A percentile compares a stretch with the other conserved stretches of the same genome.
These are phyloP conservation scores for Ptychodera flava DNA, from an alignment of 35 echinoderm and acorn worm genomes.

Conservation along the genomic window DNA sequence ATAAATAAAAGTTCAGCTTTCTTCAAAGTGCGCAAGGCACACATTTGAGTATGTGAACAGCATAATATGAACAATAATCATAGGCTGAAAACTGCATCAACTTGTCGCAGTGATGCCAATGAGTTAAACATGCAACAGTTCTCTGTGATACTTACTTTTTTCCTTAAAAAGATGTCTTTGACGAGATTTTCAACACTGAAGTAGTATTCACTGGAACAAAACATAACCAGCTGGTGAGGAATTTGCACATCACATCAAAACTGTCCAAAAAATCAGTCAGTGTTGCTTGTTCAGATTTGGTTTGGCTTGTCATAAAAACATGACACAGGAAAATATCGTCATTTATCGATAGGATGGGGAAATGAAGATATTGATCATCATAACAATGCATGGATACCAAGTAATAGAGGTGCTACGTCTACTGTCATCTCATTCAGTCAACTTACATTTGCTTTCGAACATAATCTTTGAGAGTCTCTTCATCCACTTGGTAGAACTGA, in stretches of 20 bases:
- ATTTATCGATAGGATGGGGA: not conserved
- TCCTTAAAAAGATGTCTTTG: constrained; percentile 82
- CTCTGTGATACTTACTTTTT: constrained; percentile 77
- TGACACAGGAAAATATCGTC: not conserved
- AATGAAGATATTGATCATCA: too few species aligned
- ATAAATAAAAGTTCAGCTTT: not conserved
- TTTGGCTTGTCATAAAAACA: not conserved
- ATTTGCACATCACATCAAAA: too few species aligned
- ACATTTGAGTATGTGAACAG: not conserved
- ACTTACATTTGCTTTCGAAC: constrained; percentile 97
- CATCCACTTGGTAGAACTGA: constrained; percentile 30
- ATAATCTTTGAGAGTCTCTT: constrained; percentile 77
- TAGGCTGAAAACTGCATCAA: not conserved
- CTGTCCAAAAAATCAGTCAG: too few species aligned
- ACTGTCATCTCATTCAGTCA: too few species aligned
- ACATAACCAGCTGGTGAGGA: too few species aligned
- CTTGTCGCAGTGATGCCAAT: too few species aligned
- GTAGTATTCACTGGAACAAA: constrained; percentile 85
- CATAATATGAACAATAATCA: constrained; percentile 2
- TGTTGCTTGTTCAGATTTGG: not conserved
- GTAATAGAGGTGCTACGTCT: too few species aligned
- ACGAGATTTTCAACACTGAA: constrained; percentile 98
- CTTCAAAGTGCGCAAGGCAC: not conserved
- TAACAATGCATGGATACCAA: too few species aligned
- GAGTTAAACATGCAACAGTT: too few species aligned